Evolutionary conservation across 2,797 vertebrate genomes (phyloP), one percentile per base, ranked within the genome.

Genomic region (Danionella dracula): DNA sequence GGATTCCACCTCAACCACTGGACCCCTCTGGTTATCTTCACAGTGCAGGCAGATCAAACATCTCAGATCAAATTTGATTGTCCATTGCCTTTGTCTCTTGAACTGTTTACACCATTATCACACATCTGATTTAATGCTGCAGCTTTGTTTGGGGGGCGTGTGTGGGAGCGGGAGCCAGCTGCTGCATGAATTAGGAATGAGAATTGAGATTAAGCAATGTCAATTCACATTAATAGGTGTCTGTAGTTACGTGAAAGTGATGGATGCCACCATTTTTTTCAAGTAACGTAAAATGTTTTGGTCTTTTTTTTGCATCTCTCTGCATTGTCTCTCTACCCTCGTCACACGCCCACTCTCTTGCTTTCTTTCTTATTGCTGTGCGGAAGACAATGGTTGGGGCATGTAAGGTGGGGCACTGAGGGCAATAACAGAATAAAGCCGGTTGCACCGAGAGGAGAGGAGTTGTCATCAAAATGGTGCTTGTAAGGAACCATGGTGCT

Each of bases 1-100:
- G 67, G 16, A 44, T 40, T 55, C 12, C 41, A 17, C 35, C 13
- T 37, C 3, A 54, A 29, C 50, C 65, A 56, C 55, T 45, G 17
- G 17, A 49, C 40, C 41, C 31, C 20, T n/a, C 48, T 10, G 5
- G 55, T 74, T 35, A 63, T 74, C 38, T 37, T 29, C 37, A 60
- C 46, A 48, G n/a, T 55, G 56, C 49, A 60, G 72, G 51, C 61
- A 44, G 20, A 49, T 42, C 49, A 32, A 21, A 16, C 17, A 45
- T 16, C 10, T 35, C 37, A 40, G 68, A 17, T 56, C 6, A 31
- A 60, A 67, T 34, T 76, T 78, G 80, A 86, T 81, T 76, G 8
- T 76, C 57, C 61, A 72, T 65, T 53, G 55, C 61, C 60, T 66
- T 69, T 74, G 61, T 53, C 55, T 48, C 34, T 15, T 49, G 23